A percentile compares a stretch with the other conserved stretches of the same genome.
Conservation (phyloP, 2,888 invertebrate species). For the Polia nebulosa region DNA sequence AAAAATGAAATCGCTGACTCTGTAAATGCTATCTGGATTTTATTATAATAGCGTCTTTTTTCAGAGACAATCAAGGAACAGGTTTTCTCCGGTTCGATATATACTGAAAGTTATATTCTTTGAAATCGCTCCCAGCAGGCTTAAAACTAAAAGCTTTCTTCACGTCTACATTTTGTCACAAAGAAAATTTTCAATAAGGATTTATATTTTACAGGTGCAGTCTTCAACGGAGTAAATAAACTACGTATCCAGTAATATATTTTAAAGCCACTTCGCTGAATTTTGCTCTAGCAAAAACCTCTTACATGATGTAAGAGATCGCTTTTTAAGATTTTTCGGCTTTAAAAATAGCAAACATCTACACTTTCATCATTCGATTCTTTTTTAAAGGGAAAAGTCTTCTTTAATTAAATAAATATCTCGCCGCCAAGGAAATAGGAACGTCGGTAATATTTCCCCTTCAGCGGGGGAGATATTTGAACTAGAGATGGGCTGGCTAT, state of each 20-base stretch:
- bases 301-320: neutral
- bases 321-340: neutral
- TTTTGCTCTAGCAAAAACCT: neutral
- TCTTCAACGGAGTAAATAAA: neutral
- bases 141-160: slow-evolving; percentile 54
- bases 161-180: slow-evolving; percentile 37
- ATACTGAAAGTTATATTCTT: slow-evolving; percentile 23
- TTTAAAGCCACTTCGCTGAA: neutral
- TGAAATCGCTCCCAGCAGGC: slow-evolving; percentile 25
- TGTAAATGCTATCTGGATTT: slow-evolving; percentile 31
- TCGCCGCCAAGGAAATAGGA: slow-evolving; percentile 12
- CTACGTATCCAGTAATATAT: neutral
- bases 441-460: slow-evolving; percentile 10
- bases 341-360: neutral
- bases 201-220: slow-evolving; percentile 11
- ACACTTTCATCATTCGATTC: neutral
- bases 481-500: slow-evolving; percentile 1
- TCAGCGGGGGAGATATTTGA: slow-evolving; percentile 15
- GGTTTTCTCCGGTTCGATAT: slow-evolving; percentile 8
- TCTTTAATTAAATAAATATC: slow-evolving; percentile 34
- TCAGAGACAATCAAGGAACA: slow-evolving; percentile 20
- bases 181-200: slow-evolving; percentile 58
- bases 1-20: slow-evolving; percentile 20
- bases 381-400: slow-evolving; percentile 7
- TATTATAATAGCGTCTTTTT: slow-evolving; percentile 23